A percentile compares a stretch with the other conserved stretches of the same genome.
phyloP scores from a whole-genome alignment of 2,888 invertebrate species.

The Physocephala rufipes region DNA sequence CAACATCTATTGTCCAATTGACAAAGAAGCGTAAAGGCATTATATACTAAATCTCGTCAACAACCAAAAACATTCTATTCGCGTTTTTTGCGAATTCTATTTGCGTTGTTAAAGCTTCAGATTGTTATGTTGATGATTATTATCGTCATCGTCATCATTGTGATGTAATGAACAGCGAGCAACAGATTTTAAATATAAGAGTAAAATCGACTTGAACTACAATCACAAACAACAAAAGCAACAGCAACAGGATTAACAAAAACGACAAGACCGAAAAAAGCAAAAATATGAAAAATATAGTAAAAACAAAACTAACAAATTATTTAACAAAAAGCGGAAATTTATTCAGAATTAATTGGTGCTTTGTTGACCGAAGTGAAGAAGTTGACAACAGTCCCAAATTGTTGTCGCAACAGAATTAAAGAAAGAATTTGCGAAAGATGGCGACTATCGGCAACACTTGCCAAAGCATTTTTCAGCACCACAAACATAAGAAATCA shows the following conservation, averaged over 20 bases:
- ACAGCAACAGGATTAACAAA: not conserved
- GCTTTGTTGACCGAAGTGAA: not conserved
- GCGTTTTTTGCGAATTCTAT: constrained; percentile 14
- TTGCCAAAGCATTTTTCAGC: too few relatives aligned
- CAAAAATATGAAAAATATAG: constrained; percentile 1
- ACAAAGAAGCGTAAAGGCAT: constrained; percentile 23
- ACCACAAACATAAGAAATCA: too few relatives aligned
- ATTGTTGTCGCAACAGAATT: constrained; percentile 25
- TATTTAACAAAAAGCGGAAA: constrained; percentile 24
- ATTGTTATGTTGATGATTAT: constrained; percentile 32
- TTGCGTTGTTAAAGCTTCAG: constrained; percentile 21
- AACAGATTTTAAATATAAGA: too few relatives aligned
- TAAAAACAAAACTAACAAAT: not conserved
- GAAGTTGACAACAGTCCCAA: constrained; percentile 33
- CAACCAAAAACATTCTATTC: constrained; percentile 14
- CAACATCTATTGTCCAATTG: not conserved
- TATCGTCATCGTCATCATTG: not conserved
- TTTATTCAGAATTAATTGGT: constrained; percentile 28
- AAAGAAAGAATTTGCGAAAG: too few relatives aligned
- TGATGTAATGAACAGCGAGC: too few relatives aligned
- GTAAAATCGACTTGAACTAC: too few relatives aligned
- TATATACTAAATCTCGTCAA: constrained; percentile 22
- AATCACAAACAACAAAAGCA: not conserved
- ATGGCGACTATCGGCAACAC: too few relatives aligned
- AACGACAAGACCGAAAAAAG: not conserved